Evolutionary conservation across 1,140 invertebrate genomes (phyloP), one percentile per base, ranked within the genome.

Genomic region (Papilio helenus): DNA sequence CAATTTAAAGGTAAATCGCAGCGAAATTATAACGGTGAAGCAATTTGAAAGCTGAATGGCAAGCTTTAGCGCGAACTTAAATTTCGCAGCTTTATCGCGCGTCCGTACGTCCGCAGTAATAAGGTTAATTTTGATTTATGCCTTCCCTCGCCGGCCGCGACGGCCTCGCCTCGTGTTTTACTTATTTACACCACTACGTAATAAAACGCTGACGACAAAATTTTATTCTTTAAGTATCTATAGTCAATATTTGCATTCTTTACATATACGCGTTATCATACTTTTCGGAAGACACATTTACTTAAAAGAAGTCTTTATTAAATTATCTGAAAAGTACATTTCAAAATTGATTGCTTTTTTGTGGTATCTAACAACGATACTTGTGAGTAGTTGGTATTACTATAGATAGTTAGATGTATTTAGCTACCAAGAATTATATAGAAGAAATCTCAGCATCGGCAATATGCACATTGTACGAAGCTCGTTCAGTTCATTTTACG

Each of bases 111-210:
- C 42, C 20, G 72, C 42, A 74, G 44, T 74, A 49, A 74, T 74
- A 74, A 74, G n/a, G 72, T 74, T 74, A 46, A 74, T 74, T 74
- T 74, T 74, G 72, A 74, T 74, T 74, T 74, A 49, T 74, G 72
- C 44, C 12, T 51, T 72, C 72, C 39, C 39, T 20, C 14, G 39
- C 1, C n/a, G 18, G 16, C 18, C 34, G 29, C 26, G 7, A 42
- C 16, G 8, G 39, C 39, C n/a, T n/a, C n/a, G n/a, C 16, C 39
- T 72, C 1, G 0, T 20, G 2, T 44, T 72, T 44, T 72, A 72
- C n/a, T 18, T 72, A 72, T 72, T 44, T 72, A 72, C 18, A 18
- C 55, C 8, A 58, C 58, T 4, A 1, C 12, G 2, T 65, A 65
- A 65, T 26, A 29, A 65, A 65, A 65, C 23, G 23, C 23, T 14